Base-by-base conservation (phyloP, 2,888 invertebrate genomes). In the Melieria omissa region DNA sequence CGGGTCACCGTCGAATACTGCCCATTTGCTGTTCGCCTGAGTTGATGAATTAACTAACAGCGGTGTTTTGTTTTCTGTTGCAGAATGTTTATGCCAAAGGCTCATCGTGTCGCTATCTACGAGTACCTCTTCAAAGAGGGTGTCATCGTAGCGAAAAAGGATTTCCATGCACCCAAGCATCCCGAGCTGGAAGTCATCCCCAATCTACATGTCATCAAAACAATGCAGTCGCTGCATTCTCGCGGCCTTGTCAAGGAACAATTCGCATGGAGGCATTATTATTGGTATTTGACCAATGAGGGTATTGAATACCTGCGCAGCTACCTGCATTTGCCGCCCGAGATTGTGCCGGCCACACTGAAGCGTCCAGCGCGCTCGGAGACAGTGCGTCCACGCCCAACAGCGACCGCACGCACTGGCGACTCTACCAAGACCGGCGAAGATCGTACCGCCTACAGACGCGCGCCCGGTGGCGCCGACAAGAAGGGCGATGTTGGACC, bases 71-170 rank as follows among this genome's bases (percentile, higher is more conserved):
- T 29, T 47, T 49, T 57, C 14, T 77, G 74, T 75, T 88, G 86
- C 88, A 97, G 95, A 88, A 99, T 99, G 99, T 97, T 99, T 96
- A 99, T 99, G 97, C 98, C 99, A 84, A 99, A 98, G 91, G 95
- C 96, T 90, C 97, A 98, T 88, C 93, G 98, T 86, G 94, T 96
- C 80, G 90, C 95, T 81, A 99, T 99, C 87, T 99, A 96, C 88
- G 99, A 99, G 88, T 95, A 96, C 89, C 92, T 99, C 82, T 98
- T 99, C 88, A 97, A 97, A 87, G 99, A 99, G 89, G 99, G 99
- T 87, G 99, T 99, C 76, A 94, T 99, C 92, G 99, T 99, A 82
- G 99, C 99, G 9, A 98, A 98, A 88, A 99, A 99, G 86, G 99
- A 99, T 88, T 96, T 95, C 88, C 95, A 97, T 90, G 95, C 96